Evolutionary conservation across 1,140 invertebrate genomes (phyloP).

Genomic region (Arion vulgaris): DNA sequence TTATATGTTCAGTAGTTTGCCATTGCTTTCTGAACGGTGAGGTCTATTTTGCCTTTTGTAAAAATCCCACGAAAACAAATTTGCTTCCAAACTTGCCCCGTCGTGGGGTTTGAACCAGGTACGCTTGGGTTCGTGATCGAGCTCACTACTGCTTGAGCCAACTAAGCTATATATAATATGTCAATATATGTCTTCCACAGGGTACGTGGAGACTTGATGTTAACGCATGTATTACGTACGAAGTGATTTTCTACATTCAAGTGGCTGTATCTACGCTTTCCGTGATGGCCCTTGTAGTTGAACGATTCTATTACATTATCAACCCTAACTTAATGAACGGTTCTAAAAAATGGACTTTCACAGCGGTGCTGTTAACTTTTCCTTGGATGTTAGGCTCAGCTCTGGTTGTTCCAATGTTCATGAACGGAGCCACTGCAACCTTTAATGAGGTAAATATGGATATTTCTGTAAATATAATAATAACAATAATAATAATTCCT

Average conservation of each 20-base stretch:
- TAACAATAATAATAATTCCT: no score
- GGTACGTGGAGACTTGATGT: slow-evolving; percentile 38
- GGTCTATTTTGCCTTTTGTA: no score
- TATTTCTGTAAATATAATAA: no score
- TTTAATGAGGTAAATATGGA: background rate
- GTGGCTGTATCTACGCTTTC: slow-evolving; percentile 23
- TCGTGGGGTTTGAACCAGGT: no score
- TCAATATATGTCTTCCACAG: background rate
- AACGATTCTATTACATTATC: slow-evolving; percentile 39
- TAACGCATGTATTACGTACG: slow-evolving; percentile 25
- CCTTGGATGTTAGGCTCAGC: slow-evolving; percentile 24
- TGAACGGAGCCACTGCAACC: slow-evolving; percentile 21
- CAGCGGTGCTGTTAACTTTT: slow-evolving; percentile 25
- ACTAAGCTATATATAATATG: no score
- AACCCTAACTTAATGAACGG: slow-evolving; percentile 9
- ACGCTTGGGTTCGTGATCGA: no score
- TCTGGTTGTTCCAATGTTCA: slow-evolving; percentile 28
- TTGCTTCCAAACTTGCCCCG: no score
- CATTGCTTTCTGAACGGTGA: no score
- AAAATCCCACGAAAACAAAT: no score
- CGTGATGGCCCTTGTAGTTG: slow-evolving; percentile 31
- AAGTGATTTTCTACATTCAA: slow-evolving; percentile 35
- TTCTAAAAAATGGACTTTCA: background rate
- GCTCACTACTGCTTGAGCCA: no score
- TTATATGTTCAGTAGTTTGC: no score